Percentiles rank a stretch among this genome's conserved stretches.
Evolutionary conservation across 92 coral and sea anemone species (phyloP).

Genomic region (Epizoanthus illoricatus): DNA sequence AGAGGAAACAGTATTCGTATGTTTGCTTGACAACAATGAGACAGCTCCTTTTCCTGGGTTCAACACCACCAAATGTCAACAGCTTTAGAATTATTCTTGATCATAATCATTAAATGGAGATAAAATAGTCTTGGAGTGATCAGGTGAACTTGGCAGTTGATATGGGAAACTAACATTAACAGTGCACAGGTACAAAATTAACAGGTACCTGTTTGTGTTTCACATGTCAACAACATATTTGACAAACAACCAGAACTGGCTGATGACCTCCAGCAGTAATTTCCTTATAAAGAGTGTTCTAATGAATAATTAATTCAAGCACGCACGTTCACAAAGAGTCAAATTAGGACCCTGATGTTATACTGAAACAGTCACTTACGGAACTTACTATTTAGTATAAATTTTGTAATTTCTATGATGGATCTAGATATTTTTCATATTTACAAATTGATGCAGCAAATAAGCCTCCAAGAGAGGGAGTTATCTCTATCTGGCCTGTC

Average conservation of each 20-base stretch:
- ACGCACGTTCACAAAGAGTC: too few relatives aligned
- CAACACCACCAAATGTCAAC: not conserved
- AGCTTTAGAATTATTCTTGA: not conserved
- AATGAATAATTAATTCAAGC: too few relatives aligned
- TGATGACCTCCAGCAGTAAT: conserved; percentile 1
- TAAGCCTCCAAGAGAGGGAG: too few relatives aligned
- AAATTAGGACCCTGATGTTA: too few relatives aligned
- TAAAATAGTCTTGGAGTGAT: not conserved
- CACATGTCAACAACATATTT: not conserved
- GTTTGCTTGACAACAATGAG: not conserved
- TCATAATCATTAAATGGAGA: not conserved
- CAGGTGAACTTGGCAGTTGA: too few relatives aligned
- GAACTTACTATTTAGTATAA: too few relatives aligned
- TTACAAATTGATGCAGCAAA: too few relatives aligned
- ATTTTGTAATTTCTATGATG: too few relatives aligned
- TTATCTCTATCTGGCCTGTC: too few relatives aligned
- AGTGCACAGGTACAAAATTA: conserved; percentile 1
- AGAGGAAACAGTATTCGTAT: not conserved
- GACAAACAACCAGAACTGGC: conserved; percentile 15
- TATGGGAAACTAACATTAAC: not conserved
- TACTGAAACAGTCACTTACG: too few relatives aligned
- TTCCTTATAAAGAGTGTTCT: conserved; percentile 5
- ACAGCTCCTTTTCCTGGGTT: not conserved
- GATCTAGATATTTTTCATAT: too few relatives aligned
- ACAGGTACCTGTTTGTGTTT: conserved; percentile 55